phyloP scores from a whole-genome alignment of 92 coral and sea anemone genomes.

The Epizoanthus stellaris region DNA sequence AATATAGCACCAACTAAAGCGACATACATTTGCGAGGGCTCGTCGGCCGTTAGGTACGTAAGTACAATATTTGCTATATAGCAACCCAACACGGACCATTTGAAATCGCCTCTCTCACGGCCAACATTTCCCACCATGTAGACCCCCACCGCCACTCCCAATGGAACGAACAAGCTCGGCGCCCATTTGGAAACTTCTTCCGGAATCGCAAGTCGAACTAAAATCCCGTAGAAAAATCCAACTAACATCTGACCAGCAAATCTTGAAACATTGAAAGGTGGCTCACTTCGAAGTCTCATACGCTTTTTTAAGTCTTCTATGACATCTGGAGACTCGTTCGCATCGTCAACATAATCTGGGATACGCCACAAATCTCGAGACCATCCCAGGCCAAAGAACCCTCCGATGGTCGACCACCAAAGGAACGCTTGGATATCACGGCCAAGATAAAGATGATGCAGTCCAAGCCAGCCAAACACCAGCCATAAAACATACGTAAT shows the following conservation, averaged over 20 bases:
- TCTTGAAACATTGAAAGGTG: constrained; percentile 82
- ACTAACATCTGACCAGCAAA: constrained; percentile 98
- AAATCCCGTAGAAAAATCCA: constrained; percentile 93
- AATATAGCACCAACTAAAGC: constrained; percentile 85
- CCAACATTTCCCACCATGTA: constrained; percentile 96
- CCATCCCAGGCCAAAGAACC: constrained; percentile 97
- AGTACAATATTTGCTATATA: constrained; percentile 66
- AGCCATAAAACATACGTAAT: constrained; percentile 91
- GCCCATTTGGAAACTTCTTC: constrained; percentile 80
- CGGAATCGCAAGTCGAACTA: constrained; percentile 93
- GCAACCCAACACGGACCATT: constrained; percentile 80
- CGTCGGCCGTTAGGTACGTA: constrained; percentile 81
- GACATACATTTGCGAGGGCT: constrained; percentile 93
- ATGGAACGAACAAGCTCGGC: constrained; percentile 80
- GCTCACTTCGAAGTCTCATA: constrained; percentile 78
- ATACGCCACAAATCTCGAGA: constrained; percentile 97
- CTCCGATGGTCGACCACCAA: constrained; percentile 99
- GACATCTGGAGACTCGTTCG: constrained; percentile 77
- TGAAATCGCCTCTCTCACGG: constrained; percentile 92
- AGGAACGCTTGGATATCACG: constrained; percentile 97
- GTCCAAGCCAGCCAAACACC: constrained; percentile 94
- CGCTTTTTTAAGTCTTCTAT: constrained; percentile 77
- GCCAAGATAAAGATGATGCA: constrained; percentile 94
- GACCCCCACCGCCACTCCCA: constrained; percentile 96
- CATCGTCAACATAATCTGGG: constrained; percentile 97